Conservation (phyloP, 1,140 invertebrate genomes). For the Ruditapes philippinarum region DNA sequence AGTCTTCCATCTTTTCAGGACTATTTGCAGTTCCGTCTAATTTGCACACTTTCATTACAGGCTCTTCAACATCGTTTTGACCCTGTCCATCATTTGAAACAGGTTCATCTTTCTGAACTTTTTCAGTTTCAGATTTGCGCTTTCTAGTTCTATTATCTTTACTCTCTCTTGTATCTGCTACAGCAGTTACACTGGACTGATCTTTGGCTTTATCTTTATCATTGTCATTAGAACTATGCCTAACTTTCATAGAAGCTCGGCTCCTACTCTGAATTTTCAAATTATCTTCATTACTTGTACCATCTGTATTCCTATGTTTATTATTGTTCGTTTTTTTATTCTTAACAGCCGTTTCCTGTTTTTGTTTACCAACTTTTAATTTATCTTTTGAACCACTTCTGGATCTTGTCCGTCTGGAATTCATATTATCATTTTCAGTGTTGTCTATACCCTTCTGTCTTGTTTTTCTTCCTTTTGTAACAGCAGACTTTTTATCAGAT, state of each 20-base stretch:
- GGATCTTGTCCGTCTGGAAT: not conserved
- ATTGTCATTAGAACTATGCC: not conserved
- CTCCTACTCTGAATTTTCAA: not conserved
- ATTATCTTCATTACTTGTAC: not conserved
- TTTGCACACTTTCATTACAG: slow-evolving; percentile 15
- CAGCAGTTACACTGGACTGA: not conserved
- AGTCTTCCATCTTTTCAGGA: slow-evolving; percentile 23
- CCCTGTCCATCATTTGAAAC: not conserved
- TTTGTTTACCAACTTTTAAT: not conserved
- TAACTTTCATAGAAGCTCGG: not conserved
- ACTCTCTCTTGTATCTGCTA: not conserved
- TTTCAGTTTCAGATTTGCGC: not conserved
- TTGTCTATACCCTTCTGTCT: not conserved
- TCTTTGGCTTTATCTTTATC: not conserved
- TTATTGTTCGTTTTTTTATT: not conserved
- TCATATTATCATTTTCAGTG: not conserved
- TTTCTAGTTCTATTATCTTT: not conserved
- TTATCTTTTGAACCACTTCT: slow-evolving; percentile 33
- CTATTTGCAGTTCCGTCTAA: slow-evolving; percentile 53
- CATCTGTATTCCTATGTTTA: not conserved
- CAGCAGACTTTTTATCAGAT: not conserved
- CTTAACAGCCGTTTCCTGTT: not conserved
- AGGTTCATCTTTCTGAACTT: not conserved
- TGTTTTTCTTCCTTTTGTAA: not conserved
- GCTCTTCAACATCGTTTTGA: not conserved